Evolutionary conservation across 2,113 vertebrate species (phyloP), one percentile per base, ranked within the genome.

Genomic region (Eublepharis macularius): DNA sequence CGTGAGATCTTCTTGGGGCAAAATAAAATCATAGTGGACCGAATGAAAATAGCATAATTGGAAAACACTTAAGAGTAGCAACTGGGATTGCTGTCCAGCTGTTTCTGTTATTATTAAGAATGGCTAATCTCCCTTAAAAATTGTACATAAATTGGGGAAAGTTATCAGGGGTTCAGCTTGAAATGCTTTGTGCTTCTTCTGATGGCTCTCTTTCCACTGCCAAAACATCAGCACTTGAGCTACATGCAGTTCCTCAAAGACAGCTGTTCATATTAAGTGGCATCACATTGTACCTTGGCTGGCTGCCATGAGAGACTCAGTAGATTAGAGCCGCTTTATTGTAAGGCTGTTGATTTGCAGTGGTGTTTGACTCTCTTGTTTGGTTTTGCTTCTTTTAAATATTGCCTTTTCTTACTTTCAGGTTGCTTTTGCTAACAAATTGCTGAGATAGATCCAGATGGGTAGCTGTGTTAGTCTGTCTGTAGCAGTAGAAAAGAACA

Each of bases 251-350:
- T 92, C n/a, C 43, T 88, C 91, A 68, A 89, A 65, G 19, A 86
- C 83, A 92, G 13, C 60, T 86, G 60, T 83, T 79, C 65, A 72
- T 86, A 83, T 86, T 69, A 91, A 88, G 82, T 89, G 10, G 36
- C 8, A 41, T 89, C 1, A 0, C 21, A 36, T 90, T 91, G 91
- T 49, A 68, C 47, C 36, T 24, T 85, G 85, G 21, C 29, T 85
- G 39, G 3, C 19, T 90, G 85, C 54, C 41, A 81, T 26, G 63
- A 72, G 72, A 4, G n/a, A 79, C 84, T 92, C 63, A 3, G 12
- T 75, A 66, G 78, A 29, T 89, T n/a, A 86, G 36, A 66, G 79
- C 84, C 89, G 39, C 65, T 88, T 90, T 82, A 2, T 32, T 90
- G 45, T 88, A 41, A 41, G 83, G 68, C 77, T 77, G 14, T 77